Evolutionary conservation across 2,797 vertebrate genomes (phyloP).

Genomic region (Sebastes glaucus): DNA sequence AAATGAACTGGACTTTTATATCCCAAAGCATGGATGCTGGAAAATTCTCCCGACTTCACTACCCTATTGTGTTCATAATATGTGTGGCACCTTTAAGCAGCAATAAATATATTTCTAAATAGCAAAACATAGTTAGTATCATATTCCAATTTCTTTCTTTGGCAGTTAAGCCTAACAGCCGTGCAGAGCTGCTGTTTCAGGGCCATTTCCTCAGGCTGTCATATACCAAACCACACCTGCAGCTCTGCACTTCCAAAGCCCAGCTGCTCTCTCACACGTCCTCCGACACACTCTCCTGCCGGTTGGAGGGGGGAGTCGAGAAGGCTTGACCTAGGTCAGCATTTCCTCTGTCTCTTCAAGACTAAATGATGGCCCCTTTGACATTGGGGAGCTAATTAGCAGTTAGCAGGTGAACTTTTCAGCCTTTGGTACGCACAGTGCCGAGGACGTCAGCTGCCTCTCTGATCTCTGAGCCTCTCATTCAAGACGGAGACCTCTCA

Average conservation of each 20-base stretch:
- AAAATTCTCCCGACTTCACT: neutral
- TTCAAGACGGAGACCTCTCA: conserved; percentile 49
- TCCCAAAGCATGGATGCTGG: neutral
- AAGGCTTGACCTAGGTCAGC: conserved; percentile 45
- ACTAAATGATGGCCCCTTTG: conserved; percentile 48
- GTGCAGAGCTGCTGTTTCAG: neutral
- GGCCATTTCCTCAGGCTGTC: neutral
- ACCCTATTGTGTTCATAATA: neutral
- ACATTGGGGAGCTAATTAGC: conserved; percentile 72
- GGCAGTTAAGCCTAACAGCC: neutral
- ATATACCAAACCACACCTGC: neutral
- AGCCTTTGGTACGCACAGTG: neutral
- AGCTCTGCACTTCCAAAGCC: conserved; percentile 1
- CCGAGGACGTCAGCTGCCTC: conserved; percentile 28
- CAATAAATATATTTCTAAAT: neutral
- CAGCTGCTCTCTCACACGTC: neutral
- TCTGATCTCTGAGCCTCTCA: conserved; percentile 55
- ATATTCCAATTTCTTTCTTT: neutral
- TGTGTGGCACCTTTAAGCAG: neutral
- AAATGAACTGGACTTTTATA: neutral
- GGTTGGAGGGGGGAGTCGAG: neutral
- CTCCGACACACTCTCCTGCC: conserved; percentile 5
- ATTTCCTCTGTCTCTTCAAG: conserved; percentile 38
- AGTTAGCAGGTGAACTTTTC: conserved; percentile 57
- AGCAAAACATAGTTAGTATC: neutral